These are phyloP conservation scores for Cheilosia vulpina DNA, from an alignment of 2,888 invertebrate genomes.

Conservation along the genomic window DNA sequence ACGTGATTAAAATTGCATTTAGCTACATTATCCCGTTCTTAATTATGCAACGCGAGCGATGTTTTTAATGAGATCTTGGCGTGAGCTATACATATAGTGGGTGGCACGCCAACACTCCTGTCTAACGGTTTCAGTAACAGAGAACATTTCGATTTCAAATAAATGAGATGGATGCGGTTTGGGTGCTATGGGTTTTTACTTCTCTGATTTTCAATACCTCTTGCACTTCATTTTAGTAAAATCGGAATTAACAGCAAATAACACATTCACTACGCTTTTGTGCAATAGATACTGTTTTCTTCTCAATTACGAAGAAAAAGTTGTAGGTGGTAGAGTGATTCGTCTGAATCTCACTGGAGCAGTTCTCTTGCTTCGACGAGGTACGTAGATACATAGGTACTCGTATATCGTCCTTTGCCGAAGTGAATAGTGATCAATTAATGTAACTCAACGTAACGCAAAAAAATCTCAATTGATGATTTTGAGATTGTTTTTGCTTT, in stretches of 20 bases:
- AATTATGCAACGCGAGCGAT: conserved; percentile 62
- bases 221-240: not conserved
- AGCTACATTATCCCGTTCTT: conserved; percentile 54
- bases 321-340: not conserved
- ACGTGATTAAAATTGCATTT: conserved; percentile 78
- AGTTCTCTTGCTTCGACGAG: not conserved
- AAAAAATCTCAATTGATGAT: conserved; percentile 34
- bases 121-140: conserved; percentile 23
- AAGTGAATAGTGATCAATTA: conserved; percentile 51
- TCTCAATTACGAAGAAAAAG: conserved; percentile 15
- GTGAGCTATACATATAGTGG: conserved; percentile 8
- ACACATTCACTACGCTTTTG: not conserved
- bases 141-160: conserved; percentile 58
- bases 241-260: conserved; percentile 10
- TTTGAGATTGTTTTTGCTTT: not conserved
- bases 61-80: conserved; percentile 73
- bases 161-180: conserved; percentile 34
- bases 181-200: conserved; percentile 2
- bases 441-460: conserved; percentile 13
- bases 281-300: not conserved
- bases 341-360: not conserved
- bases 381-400: too few relatives aligned
- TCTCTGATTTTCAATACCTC: conserved; percentile 18
- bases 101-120: not conserved
- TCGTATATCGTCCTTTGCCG: not conserved